phyloP scores from a whole-genome alignment of 2,113 vertebrate genomes.

The Oplegnathus fasciatus region DNA sequence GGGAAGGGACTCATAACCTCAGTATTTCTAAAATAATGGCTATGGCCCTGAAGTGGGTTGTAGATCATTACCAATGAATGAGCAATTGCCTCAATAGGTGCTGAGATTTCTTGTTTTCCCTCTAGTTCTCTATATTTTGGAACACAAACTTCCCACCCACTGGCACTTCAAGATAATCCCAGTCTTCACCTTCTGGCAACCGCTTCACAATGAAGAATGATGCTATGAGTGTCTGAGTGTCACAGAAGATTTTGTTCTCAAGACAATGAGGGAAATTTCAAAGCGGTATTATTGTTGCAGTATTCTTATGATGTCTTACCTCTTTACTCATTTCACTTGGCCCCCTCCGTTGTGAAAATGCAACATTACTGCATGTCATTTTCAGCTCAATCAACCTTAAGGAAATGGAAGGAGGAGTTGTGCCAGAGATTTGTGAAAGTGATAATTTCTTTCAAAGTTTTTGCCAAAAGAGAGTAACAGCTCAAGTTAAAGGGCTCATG shows the following conservation, averaged over 20 bases:
- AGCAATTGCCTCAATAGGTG: not conserved
- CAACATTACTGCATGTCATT: not conserved
- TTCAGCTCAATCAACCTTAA: not conserved
- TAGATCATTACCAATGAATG: not conserved
- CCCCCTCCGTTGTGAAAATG: not conserved
- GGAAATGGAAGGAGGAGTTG: not conserved
- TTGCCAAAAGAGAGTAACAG: not conserved
- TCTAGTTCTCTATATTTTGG: not conserved
- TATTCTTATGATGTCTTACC: not conserved
- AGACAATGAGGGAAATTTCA: not conserved
- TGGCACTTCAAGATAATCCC: slow-evolving; percentile 3
- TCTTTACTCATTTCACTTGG: too few species aligned
- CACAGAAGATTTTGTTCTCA: not conserved
- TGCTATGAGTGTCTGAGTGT: not conserved
- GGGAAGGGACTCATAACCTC: not conserved
- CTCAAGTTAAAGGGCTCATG: too few species aligned
- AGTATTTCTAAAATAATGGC: not conserved
- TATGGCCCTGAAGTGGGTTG: not conserved
- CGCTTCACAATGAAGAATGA: not conserved
- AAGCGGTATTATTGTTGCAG: not conserved
- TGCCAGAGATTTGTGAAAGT: not conserved
- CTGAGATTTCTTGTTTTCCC: not conserved
- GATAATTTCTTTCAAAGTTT: not conserved
- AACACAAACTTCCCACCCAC: not conserved
- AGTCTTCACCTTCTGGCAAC: not conserved